These are phyloP conservation scores for Conus canariensis DNA, from an alignment of 2,888 invertebrate genomes.

Conservation along the genomic window DNA sequence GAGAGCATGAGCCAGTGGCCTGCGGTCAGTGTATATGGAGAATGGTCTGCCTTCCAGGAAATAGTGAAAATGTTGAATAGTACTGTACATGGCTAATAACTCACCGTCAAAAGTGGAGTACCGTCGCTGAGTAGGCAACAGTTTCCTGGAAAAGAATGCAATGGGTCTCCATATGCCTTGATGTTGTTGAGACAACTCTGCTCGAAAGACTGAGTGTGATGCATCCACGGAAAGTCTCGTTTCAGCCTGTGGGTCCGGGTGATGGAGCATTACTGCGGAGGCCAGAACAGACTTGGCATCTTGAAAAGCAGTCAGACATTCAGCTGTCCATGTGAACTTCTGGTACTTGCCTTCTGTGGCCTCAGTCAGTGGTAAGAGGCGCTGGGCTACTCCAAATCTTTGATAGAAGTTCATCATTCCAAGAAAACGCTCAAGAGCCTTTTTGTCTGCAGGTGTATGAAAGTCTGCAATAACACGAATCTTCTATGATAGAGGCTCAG, in stretches of 20 bases:
- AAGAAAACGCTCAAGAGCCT: conserved; percentile 3
- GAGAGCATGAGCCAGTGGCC: too few species aligned
- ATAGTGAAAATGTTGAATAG: not conserved
- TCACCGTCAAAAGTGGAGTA: not conserved
- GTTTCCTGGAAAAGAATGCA: not conserved
- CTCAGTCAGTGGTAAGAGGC: not conserved
- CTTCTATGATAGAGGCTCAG: conserved; percentile 1
- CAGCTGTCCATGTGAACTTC: not conserved
- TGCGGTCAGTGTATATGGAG: not conserved
- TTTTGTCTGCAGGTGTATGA: not conserved
- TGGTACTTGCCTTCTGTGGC: not conserved
- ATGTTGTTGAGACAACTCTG: not conserved
- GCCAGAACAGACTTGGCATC: not conserved
- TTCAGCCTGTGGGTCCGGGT: not conserved
- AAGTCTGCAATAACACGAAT: not conserved
- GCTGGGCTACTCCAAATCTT: not conserved
- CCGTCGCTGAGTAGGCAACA: not conserved
- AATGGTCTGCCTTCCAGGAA: not conserved
- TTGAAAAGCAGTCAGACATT: not conserved
- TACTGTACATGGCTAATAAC: not conserved
- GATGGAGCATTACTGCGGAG: not conserved
- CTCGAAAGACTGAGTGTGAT: not conserved
- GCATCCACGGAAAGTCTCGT: not conserved
- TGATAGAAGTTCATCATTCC: not conserved
- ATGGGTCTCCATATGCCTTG: conserved; percentile 4